Percentiles rank a stretch among this genome's conserved stretches.
Evolutionary conservation across 2,797 vertebrate genomes (phyloP).

Genomic region (Atherinosoma microstoma): DNA sequence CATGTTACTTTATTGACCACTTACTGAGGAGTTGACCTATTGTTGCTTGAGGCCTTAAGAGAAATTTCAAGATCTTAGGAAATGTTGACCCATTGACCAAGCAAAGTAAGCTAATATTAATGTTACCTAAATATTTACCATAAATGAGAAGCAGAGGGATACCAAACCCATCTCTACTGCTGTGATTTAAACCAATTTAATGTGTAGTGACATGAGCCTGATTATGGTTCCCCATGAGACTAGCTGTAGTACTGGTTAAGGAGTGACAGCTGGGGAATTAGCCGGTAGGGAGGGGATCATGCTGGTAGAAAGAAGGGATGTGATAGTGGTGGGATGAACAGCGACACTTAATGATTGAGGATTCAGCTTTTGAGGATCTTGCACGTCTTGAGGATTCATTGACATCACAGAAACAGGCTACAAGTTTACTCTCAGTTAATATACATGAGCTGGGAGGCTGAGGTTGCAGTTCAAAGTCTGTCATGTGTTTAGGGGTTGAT

Average conservation of each 20-base stretch:
- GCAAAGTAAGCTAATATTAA: not conserved
- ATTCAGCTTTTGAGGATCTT: slow-evolving; percentile 21
- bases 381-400: slow-evolving; percentile 1
- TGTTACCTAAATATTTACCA: not conserved
- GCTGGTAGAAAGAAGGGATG: slow-evolving; percentile 23
- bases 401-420: not conserved
- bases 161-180: not conserved
- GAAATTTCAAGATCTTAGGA: too few species aligned
- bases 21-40: slow-evolving; percentile 11
- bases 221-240: not conserved
- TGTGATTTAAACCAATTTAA: slow-evolving; percentile 1
- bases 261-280: slow-evolving; percentile 66
- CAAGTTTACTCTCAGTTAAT: not conserved
- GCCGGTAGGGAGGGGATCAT: slow-evolving; percentile 42
- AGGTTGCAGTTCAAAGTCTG: not conserved
- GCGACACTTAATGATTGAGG: slow-evolving; percentile 21
- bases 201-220: not conserved
- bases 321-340: slow-evolving; percentile 3
- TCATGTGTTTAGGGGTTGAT: not conserved
- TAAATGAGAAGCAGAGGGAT: not conserved
- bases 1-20: slow-evolving; percentile 13
- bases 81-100: not conserved
- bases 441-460: not conserved
- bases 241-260: slow-evolving; percentile 17
- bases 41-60: not conserved